Evolutionary conservation across 92 coral and sea anemone genomes (phyloP).

Genomic region (Epizoanthus stellaris): DNA sequence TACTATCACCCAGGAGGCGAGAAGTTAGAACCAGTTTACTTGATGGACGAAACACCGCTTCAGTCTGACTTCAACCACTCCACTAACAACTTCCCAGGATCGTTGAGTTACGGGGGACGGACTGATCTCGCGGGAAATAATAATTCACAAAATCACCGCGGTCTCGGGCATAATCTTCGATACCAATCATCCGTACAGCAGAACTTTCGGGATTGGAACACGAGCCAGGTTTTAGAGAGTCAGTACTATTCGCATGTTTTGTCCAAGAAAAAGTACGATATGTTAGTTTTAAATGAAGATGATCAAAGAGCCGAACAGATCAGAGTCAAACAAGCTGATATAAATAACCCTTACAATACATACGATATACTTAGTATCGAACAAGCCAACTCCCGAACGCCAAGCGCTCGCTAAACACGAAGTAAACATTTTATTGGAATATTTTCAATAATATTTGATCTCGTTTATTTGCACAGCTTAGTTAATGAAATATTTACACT

Average conservation of each 20-base stretch:
- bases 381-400: constrained; percentile 10
- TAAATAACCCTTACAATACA: constrained; percentile 5
- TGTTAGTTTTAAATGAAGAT: constrained; percentile 37
- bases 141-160: neutral
- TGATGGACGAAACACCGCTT: neutral
- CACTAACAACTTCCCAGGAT: neutral
- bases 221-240: neutral
- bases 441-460: too few species aligned
- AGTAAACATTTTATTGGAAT: too few species aligned
- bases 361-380: constrained; percentile 35
- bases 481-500: too few species aligned
- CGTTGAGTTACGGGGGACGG: neutral
- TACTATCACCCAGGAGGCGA: constrained; percentile 28
- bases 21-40: constrained; percentile 19
- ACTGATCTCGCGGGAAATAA: neutral
- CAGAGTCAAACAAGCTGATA: constrained; percentile 18
- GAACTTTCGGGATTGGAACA: neutral
- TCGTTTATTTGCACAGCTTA: too few species aligned
- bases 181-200: neutral
- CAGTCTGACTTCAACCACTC: neutral
- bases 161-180: neutral
- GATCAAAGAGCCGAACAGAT: constrained; percentile 35
- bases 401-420: constrained; percentile 7
- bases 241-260: neutral
- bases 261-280: constrained; percentile 15